These are phyloP conservation scores for Lerema accius DNA, from an alignment of 1,140 invertebrate genomes.

Conservation along the genomic window DNA sequence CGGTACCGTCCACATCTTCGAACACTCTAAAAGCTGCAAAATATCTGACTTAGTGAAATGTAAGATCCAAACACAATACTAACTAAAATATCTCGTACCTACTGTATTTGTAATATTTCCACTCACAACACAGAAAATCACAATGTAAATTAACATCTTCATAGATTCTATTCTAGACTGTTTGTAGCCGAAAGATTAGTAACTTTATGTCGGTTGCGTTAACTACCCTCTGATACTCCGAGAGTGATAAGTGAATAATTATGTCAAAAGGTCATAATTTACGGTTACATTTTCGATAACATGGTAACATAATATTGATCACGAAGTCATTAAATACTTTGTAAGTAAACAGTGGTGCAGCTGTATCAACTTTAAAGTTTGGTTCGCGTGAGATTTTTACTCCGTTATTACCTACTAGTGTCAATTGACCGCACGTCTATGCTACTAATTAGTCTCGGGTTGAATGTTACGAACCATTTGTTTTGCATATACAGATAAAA, in stretches of 20 bases:
- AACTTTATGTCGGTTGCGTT: not conserved
- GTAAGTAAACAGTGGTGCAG: not conserved
- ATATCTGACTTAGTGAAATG: too few relatives aligned
- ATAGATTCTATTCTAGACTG: constrained; percentile 2
- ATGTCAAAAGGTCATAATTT: constrained; percentile 52
- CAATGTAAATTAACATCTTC: constrained; percentile 4
- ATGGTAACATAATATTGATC: constrained; percentile 29
- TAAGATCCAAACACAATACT: too few relatives aligned
- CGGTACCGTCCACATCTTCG: constrained; percentile 49
- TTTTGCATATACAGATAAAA: not conserved
- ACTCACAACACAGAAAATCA: constrained; percentile 26
- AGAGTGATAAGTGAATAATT: constrained; percentile 20
- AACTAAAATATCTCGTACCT: constrained; percentile 34
- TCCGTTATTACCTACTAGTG: not conserved
- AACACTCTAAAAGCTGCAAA: constrained; percentile 64
- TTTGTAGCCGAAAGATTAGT: not conserved
- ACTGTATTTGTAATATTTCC: constrained; percentile 21
- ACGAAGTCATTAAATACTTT: constrained; percentile 11
- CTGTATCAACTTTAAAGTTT: not conserved
- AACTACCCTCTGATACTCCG: constrained; percentile 42
- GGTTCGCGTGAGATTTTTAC: not conserved
- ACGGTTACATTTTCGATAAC: constrained; percentile 43
- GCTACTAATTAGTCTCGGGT: not conserved
- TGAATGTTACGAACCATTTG: not conserved
- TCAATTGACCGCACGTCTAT: not conserved